Base-by-base conservation (phyloP, 2,888 invertebrate species). In the Lepetodrilus schrolli region DNA sequence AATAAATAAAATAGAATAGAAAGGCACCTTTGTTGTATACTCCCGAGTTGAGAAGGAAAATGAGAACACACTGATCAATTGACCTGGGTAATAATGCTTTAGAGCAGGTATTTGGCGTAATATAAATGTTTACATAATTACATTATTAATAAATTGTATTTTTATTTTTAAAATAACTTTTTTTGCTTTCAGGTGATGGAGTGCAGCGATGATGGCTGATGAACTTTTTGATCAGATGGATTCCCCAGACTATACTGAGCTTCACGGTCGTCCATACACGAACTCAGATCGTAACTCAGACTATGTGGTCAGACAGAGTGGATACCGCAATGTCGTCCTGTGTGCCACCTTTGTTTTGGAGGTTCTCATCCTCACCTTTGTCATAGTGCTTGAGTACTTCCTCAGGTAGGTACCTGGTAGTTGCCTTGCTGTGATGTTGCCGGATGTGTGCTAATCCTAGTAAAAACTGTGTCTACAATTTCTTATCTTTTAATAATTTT, bases 311-410 rank as follows among this genome's bases (percentile, higher is more conserved):
- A 7, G 37, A 2, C 23, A 30, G 2, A 21, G 17, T 5, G 51
- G 71, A 8, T 70, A 70, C 23, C 70, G 70, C 17, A 66, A 70
- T 13, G 26, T 79, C 66, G 80, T 84, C 79, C 85, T 91, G 65
- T 83, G 90, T 72, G 89, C 91, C 36, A 89, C 91, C 7, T 90
- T 91, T 77, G 80, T 91, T 34, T 82, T 91, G 21, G 91, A 91
- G 77, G 76, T 91, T 36, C 82, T 91, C 43, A 89, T 90, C 17
- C 81, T 91, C 13, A 88, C 89, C 21, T 90, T 89, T 78, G 85
- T 91, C 38, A 86, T 90, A 74, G 88, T 90, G 7, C 81, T 91
- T 13, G 91, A 90, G 84, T 91, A 91, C 79, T 91, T 91, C 80
- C 83, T 91, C 72, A 88, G 91, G 91, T 91, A 73, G 21, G 74